Conservation (phyloP, 2,888 invertebrate species). For the Nomada fucata region DNA sequence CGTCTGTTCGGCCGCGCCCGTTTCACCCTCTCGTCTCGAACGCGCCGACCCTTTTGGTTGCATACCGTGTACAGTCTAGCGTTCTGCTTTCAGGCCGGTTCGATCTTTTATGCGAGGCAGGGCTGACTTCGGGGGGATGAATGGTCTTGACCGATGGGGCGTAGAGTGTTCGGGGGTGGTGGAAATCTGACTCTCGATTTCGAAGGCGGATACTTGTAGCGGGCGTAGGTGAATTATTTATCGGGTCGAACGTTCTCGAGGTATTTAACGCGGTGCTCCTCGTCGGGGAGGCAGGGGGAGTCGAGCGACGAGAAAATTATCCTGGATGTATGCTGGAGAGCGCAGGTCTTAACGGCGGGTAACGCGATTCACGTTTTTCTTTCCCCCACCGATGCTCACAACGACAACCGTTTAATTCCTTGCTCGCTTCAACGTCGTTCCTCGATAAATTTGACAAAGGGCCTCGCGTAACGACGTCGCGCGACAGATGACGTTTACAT, state of each 20-base stretch:
- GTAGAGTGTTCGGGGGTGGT: neutral
- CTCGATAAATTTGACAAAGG: no score
- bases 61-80: constrained; percentile 10
- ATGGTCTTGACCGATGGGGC: constrained; percentile 3
- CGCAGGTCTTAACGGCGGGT: no score
- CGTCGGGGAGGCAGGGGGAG: no score
- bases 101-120: neutral
- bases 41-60: neutral
- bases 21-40: constrained; percentile 37
- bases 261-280: no score
- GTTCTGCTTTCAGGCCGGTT: constrained; percentile 16
- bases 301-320: no score
- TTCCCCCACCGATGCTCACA: no score
- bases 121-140: neutral
- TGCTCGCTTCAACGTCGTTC: no score
- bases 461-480: no score
- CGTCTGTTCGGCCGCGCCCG: constrained; percentile 17
- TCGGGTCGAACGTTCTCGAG: neutral
- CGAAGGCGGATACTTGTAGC: neutral
- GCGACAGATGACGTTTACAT: no score
- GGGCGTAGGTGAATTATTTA: neutral
- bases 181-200: neutral
- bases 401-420: no score
- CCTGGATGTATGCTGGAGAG: no score
- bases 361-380: no score